Evolutionary conservation across 2,113 vertebrate species (phyloP), one percentile per base, ranked within the genome.

Genomic region (Platanista minor): DNA sequence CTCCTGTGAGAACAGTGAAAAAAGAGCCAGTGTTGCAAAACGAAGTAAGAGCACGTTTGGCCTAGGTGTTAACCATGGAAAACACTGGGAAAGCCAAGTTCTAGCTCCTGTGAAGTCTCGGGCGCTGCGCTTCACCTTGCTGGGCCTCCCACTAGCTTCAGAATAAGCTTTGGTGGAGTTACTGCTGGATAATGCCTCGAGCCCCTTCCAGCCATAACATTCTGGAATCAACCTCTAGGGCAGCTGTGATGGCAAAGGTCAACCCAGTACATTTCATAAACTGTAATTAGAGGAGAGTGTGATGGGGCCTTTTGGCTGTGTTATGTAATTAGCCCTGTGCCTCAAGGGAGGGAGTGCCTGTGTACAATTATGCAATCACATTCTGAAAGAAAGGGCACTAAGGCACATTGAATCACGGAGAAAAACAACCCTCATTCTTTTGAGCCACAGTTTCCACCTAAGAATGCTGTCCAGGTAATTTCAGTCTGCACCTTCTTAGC

Each of bases 241-340:
- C 91, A 83, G 82, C 41, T 82, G 83, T 14, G 36, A 92, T 52
- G 46, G 62, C 93, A 87, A 75, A 89, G 91, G 89, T 80, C 96
- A 88, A 82, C 89, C 59, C 41, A 77, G 88, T 7, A 43, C 89
- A 86, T 87, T 94, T 92, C 57, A 86, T 82, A 92, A 90, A 77
- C 93, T 78, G 43, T 59, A 89, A 91, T 89, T 81, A 97, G 85
- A 96, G 88, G 84, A 86, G 49, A 90, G 62, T 62, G 59, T 43
- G 49, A 81, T 61, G 29, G 61, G 81, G 59, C 23, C 52, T 61
- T 23, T 17, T 84, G 91, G 69, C 39, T 14, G 2, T 10, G 29
- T 88, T 85, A 85, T 39, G 20, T 66, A 78, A 95, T 96, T 66
- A 96, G 91, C 36, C 75, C 88, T 78, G 20, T 46, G 46, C 46